phyloP scores from a whole-genome alignment of 2,888 invertebrate species.

The Pimpla rufipes region DNA sequence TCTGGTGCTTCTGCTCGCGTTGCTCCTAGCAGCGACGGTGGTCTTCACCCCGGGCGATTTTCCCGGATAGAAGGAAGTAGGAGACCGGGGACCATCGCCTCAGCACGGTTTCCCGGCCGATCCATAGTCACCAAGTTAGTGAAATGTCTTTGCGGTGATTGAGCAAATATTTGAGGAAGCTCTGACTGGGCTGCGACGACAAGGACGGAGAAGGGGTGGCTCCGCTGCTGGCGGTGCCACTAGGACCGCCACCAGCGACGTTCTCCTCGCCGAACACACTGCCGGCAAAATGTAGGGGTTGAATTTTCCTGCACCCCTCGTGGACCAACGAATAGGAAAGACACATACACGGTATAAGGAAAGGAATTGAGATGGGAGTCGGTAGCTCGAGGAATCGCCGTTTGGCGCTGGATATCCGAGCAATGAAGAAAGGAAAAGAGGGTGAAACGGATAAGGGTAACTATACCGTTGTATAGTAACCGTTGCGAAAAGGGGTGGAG shows the following conservation, averaged over 20 bases:
- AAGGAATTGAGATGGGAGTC: conserved; percentile 64
- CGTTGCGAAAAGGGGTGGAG: conserved; percentile 21
- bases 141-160: conserved; percentile 85
- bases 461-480: conserved; percentile 7
- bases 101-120: conserved; percentile 70
- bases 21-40: conserved; percentile 59
- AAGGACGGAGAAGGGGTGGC: conserved; percentile 34
- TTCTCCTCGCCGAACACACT: conserved; percentile 32
- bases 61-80: conserved; percentile 52
- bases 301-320: conserved; percentile 58
- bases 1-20: conserved; percentile 30
- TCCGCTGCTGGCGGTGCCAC: conserved; percentile 4
- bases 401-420: conserved; percentile 13
- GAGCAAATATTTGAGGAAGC: conserved; percentile 81
- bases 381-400: conserved; percentile 59
- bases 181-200: conserved; percentile 59
- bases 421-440: conserved; percentile 39
- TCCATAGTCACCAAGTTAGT: conserved; percentile 81
- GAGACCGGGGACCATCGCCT: conserved; percentile 42
- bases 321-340: conserved; percentile 31
- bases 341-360: conserved; percentile 31
- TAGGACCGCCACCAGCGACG: conserved; percentile 47
- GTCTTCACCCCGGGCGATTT: conserved; percentile 65
- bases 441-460: conserved; percentile 49
- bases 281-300: conserved; percentile 47